A percentile compares a stretch with the other conserved stretches of the same genome.
These are phyloP conservation scores for Trogon surrucura DNA, from an alignment of 2,113 vertebrate genomes.

Conservation along the genomic window DNA sequence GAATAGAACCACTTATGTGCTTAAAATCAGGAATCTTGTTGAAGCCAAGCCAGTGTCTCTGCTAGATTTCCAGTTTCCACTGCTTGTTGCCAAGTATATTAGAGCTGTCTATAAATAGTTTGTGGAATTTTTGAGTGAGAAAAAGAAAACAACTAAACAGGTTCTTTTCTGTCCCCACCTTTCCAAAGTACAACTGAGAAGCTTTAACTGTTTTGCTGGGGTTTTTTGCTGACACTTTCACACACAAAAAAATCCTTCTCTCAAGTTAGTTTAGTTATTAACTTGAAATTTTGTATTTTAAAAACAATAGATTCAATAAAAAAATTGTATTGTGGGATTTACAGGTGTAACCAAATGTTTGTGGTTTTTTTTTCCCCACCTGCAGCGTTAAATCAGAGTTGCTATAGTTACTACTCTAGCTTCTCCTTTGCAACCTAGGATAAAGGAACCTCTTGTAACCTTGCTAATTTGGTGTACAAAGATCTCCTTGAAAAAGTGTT, in stretches of 20 bases:
- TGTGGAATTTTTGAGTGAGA: constrained; percentile 37
- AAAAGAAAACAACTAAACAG: neutral
- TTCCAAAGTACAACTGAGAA: neutral
- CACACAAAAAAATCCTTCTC: neutral
- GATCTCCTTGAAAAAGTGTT: neutral
- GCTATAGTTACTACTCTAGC: neutral
- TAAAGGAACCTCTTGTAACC: neutral
- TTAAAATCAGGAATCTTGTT: constrained; percentile 47
- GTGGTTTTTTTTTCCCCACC: neutral
- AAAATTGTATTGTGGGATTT: neutral
- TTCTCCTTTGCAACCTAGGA: neutral
- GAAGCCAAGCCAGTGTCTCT: constrained; percentile 31
- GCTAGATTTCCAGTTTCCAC: constrained; percentile 45
- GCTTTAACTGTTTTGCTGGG: neutral
- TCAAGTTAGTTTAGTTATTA: neutral
- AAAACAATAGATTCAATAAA: neutral
- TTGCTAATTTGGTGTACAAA: neutral
- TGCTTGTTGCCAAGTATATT: constrained; percentile 48
- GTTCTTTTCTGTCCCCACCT: neutral
- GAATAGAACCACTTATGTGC: constrained; percentile 26
- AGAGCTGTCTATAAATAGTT: constrained; percentile 50
- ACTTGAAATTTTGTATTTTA: neutral
- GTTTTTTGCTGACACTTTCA: neutral
- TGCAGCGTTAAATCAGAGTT: neutral
- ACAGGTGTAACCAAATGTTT: neutral